Base-by-base conservation (phyloP, 2,113 vertebrate species). In the Perccottus glenii region DNA sequence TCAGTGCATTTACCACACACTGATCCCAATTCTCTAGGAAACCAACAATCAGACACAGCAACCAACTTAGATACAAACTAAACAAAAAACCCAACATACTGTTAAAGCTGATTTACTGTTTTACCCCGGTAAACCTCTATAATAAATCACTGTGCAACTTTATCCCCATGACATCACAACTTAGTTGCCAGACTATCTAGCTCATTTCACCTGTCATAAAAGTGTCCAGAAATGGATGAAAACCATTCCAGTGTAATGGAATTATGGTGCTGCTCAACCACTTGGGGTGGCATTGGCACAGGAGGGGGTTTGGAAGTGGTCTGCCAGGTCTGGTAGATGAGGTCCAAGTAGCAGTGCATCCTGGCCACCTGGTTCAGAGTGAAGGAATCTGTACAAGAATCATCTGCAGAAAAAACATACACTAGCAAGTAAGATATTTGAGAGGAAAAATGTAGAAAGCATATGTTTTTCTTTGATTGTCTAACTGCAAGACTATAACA, bases 21-120 rank as follows among this genome's bases (percentile, higher is more conserved):
- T 94, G 95, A 96, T 98, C 96, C 96, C 96, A 98, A 92, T 96
- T 98, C 96, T 98, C 98, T 99, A 98, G 95, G 94, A 97, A 95
- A 95, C 94, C 94, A 96, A 95, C 92, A 97, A 93, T 92, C 90
- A 90, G 83, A 85, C 78, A 93, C 88, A 96, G 73, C 87, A 94
- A 95, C 90, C 81, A 96, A 95, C 96, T 99, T 99, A 99, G 95
- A 93, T 86, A 84, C 85, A 84, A 79, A 67, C 77, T 84, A 88
- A 92, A 80, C 11, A 69, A 2, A 44, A 1, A 3, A 52, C 44
- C 12, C 9, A 46, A 46, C 0, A 57, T 38, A 55, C 4, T 45
- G 35, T 19, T 2, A 42, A 56, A 10, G 0, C 49, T 36, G 42
- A 43, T 43, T 62, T 40, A 38, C 5, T 3, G 19, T 35, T 40